Percentiles rank a stretch among this genome's conserved stretches.
Conservation (phyloP, 2,797 vertebrate species). For the Spinibarbus caldwelli region DNA sequence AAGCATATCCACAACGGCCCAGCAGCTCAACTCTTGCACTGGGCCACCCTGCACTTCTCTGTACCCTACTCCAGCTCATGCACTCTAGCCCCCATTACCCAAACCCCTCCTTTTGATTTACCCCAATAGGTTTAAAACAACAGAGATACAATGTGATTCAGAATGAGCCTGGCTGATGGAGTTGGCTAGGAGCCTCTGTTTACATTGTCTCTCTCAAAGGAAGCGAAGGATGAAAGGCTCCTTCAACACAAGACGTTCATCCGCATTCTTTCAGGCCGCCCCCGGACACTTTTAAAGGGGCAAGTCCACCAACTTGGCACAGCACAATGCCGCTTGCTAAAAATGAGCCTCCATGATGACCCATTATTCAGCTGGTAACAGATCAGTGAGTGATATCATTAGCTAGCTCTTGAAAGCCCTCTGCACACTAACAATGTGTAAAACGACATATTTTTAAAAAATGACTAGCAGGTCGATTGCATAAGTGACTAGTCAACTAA, state of each 20-base stretch:
- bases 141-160: conserved; percentile 61
- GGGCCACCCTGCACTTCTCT: conserved; percentile 24
- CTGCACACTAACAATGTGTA: background rate
- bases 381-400: conserved; percentile 53
- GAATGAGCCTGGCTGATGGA: conserved; percentile 64
- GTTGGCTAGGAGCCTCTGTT: conserved; percentile 88
- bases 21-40: conserved; percentile 10
- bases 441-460: too few species aligned
- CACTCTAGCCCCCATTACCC: background rate
- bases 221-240: conserved; percentile 90
- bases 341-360: conserved; percentile 43
- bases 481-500: background rate
- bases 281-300: conserved; percentile 78
- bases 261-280: conserved; percentile 76
- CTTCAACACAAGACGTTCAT: conserved; percentile 70
- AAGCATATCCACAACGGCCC: conserved; percentile 37
- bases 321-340: conserved; percentile 44
- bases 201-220: conserved; percentile 91
- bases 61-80: conserved; percentile 30
- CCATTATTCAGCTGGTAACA: conserved; percentile 48
- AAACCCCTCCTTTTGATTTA: conserved; percentile 17
- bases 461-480: too few species aligned
- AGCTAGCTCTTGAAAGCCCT: conserved; percentile 24
- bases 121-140: conserved; percentile 63
- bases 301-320: conserved; percentile 51